Evolutionary conservation across 2,797 vertebrate species (phyloP).

Genomic region (Sebastiscus albofasciatus): DNA sequence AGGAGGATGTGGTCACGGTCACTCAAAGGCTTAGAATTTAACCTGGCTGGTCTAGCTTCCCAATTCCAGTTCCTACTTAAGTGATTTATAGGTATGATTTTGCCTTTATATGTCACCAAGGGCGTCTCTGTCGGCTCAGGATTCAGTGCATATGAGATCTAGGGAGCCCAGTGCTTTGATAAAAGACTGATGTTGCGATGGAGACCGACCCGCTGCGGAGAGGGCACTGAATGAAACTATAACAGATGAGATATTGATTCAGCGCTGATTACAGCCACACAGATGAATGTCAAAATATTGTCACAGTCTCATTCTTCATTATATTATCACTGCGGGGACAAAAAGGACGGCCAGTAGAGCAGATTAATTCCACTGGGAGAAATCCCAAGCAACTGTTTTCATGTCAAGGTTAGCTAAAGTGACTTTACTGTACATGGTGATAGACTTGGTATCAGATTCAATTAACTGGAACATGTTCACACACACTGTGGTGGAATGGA

Average conservation of each 20-base stretch:
- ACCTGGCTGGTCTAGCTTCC: constrained; percentile 7
- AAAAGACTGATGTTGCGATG: constrained; percentile 30
- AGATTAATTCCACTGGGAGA: constrained; percentile 46
- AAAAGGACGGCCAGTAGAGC: constrained; percentile 45
- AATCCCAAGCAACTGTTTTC: constrained; percentile 41
- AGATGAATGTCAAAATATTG: constrained; percentile 70
- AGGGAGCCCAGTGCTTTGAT: constrained; percentile 24
- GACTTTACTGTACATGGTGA: constrained; percentile 52
- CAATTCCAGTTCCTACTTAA: constrained; percentile 52
- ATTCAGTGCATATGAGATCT: constrained; percentile 25
- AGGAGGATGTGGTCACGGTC: constrained; percentile 3
- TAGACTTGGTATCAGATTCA: constrained; percentile 56
- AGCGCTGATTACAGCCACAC: constrained; percentile 58
- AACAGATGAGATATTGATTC: constrained; percentile 75
- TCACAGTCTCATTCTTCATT: constrained; percentile 63
- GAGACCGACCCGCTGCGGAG: constrained; percentile 33
- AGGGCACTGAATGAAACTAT: constrained; percentile 45
- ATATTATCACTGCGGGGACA: constrained; percentile 56
- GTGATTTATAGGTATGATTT: constrained; percentile 61
- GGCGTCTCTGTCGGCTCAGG: constrained; percentile 13
- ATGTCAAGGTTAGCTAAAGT: constrained; percentile 68
- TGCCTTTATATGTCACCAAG: constrained; percentile 24
- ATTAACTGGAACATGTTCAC: constrained; percentile 52
- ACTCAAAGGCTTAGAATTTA: constrained; percentile 20
- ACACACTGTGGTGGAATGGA: constrained; percentile 6